Evolutionary conservation across 2,888 invertebrate genomes (phyloP), one percentile per base, ranked within the genome.

Genomic region (Plusia festucae): DNA sequence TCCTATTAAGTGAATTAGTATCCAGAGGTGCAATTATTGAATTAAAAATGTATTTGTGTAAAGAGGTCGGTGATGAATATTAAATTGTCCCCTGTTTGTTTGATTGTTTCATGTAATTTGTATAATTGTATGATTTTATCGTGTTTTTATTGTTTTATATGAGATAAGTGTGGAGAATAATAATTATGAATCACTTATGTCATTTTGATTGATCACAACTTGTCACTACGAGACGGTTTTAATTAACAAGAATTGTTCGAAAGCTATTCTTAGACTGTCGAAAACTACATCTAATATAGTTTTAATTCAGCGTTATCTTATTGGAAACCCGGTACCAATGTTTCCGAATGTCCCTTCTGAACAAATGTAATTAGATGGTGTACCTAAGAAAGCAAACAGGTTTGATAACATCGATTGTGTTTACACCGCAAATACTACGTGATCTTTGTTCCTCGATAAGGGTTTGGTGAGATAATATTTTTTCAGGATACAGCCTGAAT

Each of bases 21-120:
- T 56, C 78, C 76, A 72, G 83, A 88, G 85, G 84, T 88, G 90
- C 89, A 93, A 95, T 95, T 94, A 94, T 88, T 83, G 83, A 91
- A 93, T 94, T 93, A 94, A 94, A 94, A 94, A 91, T 89, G 86
- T 90, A 93, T 94, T 94, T 90, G 85, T 86, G 71, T 79, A 84
- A 91, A 91, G 87, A 90, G 90, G 85, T 88, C 83, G 79, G 81
- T 88, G 88, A 93, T 93, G 91, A 85, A 79, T 85, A 88, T 90
- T 90, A 89, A 91, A 93, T 93, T 93, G 91, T 88, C 78, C 83
- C 79, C 84, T 77, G 82, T 85, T 87, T 82, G 80, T 80, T 78
- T 81, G 78, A 82, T 86, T 84, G 79, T 84, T 82, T 76, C 55
- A 80, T 78, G 76, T 84, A 81, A 83, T 83, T 80, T 78, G 78